Evolutionary conservation across 2,888 invertebrate genomes (phyloP), one percentile per base, ranked within the genome.

Genomic region (Microdon myrmicae): DNA sequence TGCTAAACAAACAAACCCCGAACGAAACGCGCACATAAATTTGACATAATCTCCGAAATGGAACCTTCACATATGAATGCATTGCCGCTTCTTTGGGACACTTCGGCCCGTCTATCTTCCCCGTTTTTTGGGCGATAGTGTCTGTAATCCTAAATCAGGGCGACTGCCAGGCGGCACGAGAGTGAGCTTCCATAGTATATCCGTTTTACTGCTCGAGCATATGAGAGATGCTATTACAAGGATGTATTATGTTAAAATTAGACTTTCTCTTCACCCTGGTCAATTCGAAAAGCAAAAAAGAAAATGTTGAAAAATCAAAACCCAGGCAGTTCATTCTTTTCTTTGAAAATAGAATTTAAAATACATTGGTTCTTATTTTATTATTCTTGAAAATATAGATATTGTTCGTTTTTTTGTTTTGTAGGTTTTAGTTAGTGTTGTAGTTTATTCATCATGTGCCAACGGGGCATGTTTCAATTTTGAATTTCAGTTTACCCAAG

Each of bases 231-330:
- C 38, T 28, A n/a, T n/a, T n/a, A 39, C 34, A 64, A 41, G 51
- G 61, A 51, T 47, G 47, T 64, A 64, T 64, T n/a, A n/a, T n/a
- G n/a, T n/a, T 64, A 64, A 64, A 64, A 53, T 64, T 64, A 64
- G 58, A 64, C 26, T 53, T 64, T 64, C 43, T 32, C 47, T 29
- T 26, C 47, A 64, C 64, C 64, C 64, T 58, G 58, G 58, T 47
- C 43, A 58, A 53, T 47, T 51, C 39, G 41, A 51, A 37, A 23
- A 29, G 55, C 14, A 48, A 22, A n/a, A 20, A 51, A 20, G 31
- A 43, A 44, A 43, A 12, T 10, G 31, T 49, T 48, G n/a, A n/a
- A n/a, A n/a, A n/a, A n/a, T n/a, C n/a, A n/a, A n/a, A n/a, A n/a
- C n/a, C n/a, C n/a, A n/a, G n/a, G n/a, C n/a, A n/a, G n/a, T 49